phyloP scores from a whole-genome alignment of 2,888 invertebrate species.

The Dolichomitus sp. region DNA sequence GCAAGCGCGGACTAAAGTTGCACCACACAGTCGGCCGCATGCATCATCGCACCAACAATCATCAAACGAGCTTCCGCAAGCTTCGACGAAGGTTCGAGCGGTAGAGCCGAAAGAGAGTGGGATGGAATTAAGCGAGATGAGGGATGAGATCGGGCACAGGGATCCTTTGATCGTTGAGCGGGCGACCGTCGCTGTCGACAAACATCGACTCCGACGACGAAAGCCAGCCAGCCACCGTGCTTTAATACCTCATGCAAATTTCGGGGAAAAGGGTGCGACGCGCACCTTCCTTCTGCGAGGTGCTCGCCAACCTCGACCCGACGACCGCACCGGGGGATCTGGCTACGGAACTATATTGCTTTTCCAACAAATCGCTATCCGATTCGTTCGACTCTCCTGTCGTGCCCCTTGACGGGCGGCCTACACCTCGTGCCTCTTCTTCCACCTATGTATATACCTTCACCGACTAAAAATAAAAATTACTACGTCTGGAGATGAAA shows the following conservation, averaged over 20 bases:
- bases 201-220: constrained; percentile 83
- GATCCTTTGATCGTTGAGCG: constrained; percentile 84
- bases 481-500: background rate
- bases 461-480: background rate
- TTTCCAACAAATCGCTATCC: constrained; percentile 85
- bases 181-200: constrained; percentile 83
- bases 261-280: constrained; percentile 81
- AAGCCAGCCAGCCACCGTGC: constrained; percentile 81
- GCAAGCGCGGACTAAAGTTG: constrained; percentile 35
- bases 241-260: constrained; percentile 86
- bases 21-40: constrained; percentile 36
- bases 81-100: constrained; percentile 50
- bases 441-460: background rate
- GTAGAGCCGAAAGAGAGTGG: constrained; percentile 64
- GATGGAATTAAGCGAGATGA: constrained; percentile 33
- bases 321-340: constrained; percentile 39
- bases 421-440: constrained; percentile 7
- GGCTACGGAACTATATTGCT: constrained; percentile 82
- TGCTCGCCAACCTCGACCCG: constrained; percentile 70
- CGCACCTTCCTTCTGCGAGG: constrained; percentile 70
- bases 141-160: constrained; percentile 71
- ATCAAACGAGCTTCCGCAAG: constrained; percentile 66
- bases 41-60: constrained; percentile 65
- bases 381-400: constrained; percentile 71
- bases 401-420: constrained; percentile 16